Evolutionary conservation across 2,888 invertebrate species (phyloP).

Genomic region (Lysandra bellargus): DNA sequence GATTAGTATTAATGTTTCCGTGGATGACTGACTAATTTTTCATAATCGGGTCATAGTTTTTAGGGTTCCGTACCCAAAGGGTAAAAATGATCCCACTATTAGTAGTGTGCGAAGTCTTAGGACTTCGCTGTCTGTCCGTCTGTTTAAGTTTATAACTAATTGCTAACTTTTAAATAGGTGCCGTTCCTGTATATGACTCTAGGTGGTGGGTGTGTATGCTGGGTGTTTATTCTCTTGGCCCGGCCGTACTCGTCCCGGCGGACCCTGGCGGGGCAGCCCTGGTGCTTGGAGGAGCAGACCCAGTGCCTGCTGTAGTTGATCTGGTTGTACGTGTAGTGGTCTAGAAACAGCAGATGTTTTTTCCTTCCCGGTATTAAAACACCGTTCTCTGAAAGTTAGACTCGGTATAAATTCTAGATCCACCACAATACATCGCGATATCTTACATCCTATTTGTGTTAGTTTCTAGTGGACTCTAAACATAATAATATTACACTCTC

Average conservation of each 20-base stretch:
- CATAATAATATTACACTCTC: not conserved
- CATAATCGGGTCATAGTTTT: too few relatives aligned
- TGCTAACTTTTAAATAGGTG: slow-evolving; percentile 34
- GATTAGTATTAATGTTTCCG: too few relatives aligned
- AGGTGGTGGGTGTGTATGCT: slow-evolving; percentile 47
- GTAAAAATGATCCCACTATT: too few relatives aligned
- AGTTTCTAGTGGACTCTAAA: too few relatives aligned
- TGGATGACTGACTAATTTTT: too few relatives aligned
- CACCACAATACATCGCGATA: not conserved
- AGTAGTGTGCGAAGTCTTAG: too few relatives aligned
- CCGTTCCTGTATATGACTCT: slow-evolving; percentile 43
- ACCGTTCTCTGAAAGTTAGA: slow-evolving; percentile 39
- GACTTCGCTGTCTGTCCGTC: too few relatives aligned
- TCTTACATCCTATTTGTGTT: not conserved
- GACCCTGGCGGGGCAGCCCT: slow-evolving; percentile 37
- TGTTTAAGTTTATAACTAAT: too few relatives aligned
- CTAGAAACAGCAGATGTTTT: slow-evolving; percentile 49
- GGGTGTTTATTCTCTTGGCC: slow-evolving; percentile 37
- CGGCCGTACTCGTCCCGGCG: slow-evolving; percentile 35
- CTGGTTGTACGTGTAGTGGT: slow-evolving; percentile 55
- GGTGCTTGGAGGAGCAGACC: slow-evolving; percentile 49
- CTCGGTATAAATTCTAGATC: not conserved
- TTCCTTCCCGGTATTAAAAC: slow-evolving; percentile 40
- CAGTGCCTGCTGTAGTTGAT: slow-evolving; percentile 49
- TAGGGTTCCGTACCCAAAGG: too few relatives aligned